These are phyloP conservation scores for Ectropis crepuscularia DNA, from an alignment of 2,888 invertebrate genomes.

Conservation along the genomic window DNA sequence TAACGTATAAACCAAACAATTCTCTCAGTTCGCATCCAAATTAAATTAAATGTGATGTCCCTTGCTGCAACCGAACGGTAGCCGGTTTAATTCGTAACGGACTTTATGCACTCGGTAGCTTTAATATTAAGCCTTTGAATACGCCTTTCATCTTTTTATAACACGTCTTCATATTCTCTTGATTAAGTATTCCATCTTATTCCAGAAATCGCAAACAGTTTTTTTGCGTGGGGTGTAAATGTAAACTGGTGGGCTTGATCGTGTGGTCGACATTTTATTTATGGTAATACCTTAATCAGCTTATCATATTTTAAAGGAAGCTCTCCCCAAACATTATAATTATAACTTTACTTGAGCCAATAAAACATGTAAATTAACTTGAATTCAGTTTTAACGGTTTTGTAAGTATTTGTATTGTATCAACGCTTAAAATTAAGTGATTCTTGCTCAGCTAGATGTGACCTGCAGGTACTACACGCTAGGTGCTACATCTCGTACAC, in stretches of 20 bases:
- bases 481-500: too few relatives aligned
- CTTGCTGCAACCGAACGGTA: conserved; percentile 39
- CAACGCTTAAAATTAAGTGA: too few relatives aligned
- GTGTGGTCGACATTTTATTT: background rate
- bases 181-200: conserved; percentile 15
- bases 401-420: too few relatives aligned
- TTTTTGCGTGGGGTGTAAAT: conserved; percentile 9
- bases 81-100: conserved; percentile 59
- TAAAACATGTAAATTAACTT: too few relatives aligned
- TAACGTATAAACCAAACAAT: background rate
- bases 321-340: too few relatives aligned
- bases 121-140: conserved; percentile 39
- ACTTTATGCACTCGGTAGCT: conserved; percentile 37
- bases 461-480: too few relatives aligned
- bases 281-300: too few relatives aligned
- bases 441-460: too few relatives aligned
- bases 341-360: too few relatives aligned
- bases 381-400: too few relatives aligned
- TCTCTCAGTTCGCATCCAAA: background rate
- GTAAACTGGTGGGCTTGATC: background rate
- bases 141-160: conserved; percentile 39
- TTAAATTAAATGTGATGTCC: conserved; percentile 9
- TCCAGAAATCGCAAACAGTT: conserved; percentile 11
- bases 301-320: too few relatives aligned
- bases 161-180: conserved; percentile 40